phyloP scores from a whole-genome alignment of 2,797 vertebrate species.

The Phalanger gymnotis region DNA sequence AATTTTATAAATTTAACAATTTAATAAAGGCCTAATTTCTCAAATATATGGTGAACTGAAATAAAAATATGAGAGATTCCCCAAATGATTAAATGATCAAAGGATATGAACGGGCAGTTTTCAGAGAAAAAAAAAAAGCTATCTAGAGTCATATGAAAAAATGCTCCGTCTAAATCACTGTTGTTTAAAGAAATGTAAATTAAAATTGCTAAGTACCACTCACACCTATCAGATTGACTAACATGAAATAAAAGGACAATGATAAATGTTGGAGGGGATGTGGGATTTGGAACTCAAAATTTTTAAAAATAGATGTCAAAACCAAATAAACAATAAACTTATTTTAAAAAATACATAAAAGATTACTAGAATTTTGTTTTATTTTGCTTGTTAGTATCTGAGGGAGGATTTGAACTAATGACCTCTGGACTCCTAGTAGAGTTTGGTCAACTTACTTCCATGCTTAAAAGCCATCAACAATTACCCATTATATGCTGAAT shows the following conservation, averaged over 20 bases:
- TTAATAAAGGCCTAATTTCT: too few species aligned
- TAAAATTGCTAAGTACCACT: too few species aligned
- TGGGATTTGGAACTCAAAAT: not conserved
- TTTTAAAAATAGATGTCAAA: not conserved
- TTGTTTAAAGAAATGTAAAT: too few species aligned
- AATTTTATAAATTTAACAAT: too few species aligned
- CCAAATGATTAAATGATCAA: too few species aligned
- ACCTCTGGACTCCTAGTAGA: not conserved
- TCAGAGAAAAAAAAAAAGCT: too few species aligned
- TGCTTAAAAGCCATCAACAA: not conserved
- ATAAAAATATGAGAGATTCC: too few species aligned
- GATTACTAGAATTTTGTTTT: not conserved
- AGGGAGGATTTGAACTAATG: not conserved
- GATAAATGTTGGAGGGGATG: not conserved
- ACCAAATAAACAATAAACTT: not conserved
- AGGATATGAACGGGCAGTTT: too few species aligned
- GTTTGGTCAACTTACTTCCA: not conserved
- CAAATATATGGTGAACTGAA: too few species aligned
- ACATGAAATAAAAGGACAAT: not conserved
- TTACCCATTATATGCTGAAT: not conserved
- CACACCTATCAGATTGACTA: not conserved
- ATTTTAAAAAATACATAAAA: not conserved
- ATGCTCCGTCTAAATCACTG: too few species aligned
- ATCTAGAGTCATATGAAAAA: too few species aligned
- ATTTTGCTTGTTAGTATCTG: not conserved